phyloP scores from a whole-genome alignment of 2,888 invertebrate species.

The Leptodirus hochenwartii region DNA sequence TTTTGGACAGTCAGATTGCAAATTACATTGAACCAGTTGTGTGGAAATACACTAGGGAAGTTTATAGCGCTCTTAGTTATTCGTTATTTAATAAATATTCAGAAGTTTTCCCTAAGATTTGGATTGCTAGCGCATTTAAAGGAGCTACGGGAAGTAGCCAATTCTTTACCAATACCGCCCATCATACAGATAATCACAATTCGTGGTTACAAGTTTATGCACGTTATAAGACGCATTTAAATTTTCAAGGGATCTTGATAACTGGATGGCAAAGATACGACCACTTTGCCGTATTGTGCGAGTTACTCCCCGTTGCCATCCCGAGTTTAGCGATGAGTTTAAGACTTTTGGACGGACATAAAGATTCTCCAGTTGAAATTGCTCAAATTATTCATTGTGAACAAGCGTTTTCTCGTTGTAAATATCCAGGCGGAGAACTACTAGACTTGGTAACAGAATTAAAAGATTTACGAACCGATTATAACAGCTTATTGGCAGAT shows the following conservation, averaged over 20 bases:
- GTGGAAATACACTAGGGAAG: constrained; percentile 46
- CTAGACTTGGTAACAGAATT: constrained; percentile 25
- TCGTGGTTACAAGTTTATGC: constrained; percentile 46
- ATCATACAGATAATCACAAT: constrained; percentile 53
- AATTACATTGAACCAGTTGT: constrained; percentile 42
- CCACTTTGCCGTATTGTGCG: constrained; percentile 45
- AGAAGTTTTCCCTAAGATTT: constrained; percentile 44
- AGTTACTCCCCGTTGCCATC: constrained; percentile 39
- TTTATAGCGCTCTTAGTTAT: constrained; percentile 17
- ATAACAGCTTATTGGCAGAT: constrained; percentile 27
- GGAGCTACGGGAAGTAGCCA: constrained; percentile 43
- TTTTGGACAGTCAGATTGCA: constrained; percentile 28
- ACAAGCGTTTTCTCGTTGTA: constrained; percentile 23
- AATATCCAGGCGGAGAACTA: constrained; percentile 23
- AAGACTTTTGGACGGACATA: constrained; percentile 27
- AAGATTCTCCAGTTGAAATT: too few relatives aligned
- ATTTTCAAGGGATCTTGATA: constrained; percentile 44
- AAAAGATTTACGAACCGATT: constrained; percentile 31
- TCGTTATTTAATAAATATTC: constrained; percentile 29
- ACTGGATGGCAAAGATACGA: constrained; percentile 59
- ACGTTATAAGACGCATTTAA: constrained; percentile 29
- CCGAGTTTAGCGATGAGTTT: constrained; percentile 44
- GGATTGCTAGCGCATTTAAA: constrained; percentile 75
- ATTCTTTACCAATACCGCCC: constrained; percentile 34
- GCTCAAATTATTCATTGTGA: too few relatives aligned